These are phyloP conservation scores for Aphelocoma californica DNA, from an alignment of 2,797 vertebrate species.

Conservation along the genomic window DNA sequence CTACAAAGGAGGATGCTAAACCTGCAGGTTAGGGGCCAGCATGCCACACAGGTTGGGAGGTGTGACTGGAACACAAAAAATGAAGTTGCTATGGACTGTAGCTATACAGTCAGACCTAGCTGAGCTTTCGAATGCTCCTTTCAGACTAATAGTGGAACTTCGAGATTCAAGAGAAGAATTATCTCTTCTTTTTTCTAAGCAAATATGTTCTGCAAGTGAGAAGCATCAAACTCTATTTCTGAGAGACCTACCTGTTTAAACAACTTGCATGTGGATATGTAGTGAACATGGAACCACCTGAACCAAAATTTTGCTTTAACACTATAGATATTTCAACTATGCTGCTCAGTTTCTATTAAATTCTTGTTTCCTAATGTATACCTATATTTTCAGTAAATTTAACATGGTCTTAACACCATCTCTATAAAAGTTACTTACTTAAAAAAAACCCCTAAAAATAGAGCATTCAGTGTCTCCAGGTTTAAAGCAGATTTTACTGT, in stretches of 20 bases:
- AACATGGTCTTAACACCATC: no score
- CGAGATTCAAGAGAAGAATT: background rate
- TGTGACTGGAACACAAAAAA: background rate
- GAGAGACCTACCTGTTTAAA: background rate
- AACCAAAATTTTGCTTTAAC: background rate
- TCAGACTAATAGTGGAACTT: background rate
- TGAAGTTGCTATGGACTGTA: background rate
- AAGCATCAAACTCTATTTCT: background rate
- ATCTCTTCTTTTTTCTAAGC: background rate
- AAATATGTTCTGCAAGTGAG: background rate
- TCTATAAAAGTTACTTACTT: background rate
- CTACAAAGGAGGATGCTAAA: background rate
- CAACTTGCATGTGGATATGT: background rate
- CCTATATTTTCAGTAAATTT: background rate
- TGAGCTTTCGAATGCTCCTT: background rate
- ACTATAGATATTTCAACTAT: background rate
- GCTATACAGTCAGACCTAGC: rapidly evolving
- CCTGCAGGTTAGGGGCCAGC: background rate
- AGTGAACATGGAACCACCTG: background rate
- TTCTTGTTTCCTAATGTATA: background rate
- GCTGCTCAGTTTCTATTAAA: background rate
- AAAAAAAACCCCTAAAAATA: background rate
- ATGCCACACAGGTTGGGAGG: no score
- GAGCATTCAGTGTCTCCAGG: background rate
- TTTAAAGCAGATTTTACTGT: background rate